Base-by-base conservation (phyloP, 2,888 invertebrate genomes). In the Morpho helenor region DNA sequence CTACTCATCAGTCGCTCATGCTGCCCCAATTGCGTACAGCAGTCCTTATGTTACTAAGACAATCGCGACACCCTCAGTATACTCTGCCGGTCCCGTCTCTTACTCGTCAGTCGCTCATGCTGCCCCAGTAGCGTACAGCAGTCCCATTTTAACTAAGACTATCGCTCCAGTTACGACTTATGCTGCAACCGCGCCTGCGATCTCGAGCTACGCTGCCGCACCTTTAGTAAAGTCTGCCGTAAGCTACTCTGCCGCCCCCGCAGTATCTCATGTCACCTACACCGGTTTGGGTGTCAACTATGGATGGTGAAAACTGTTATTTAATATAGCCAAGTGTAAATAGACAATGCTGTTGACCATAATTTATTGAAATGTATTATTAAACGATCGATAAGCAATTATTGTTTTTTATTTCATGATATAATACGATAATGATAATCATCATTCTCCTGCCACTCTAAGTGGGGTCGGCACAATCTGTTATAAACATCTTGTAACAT, bases 261-360 rank as follows among this genome's bases (percentile, higher is more conserved):
- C 74, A 3, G 93, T 93, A 23, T 93, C 94, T 52, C 94, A 94
- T 76, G 92, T 93, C 67, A 84, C 92, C 64, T 94, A 94, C 87
- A 82, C 92, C 61, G 93, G 94, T 57, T 87, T 92, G 51, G 94
- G 85, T 58, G 79, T 80, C 62, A 80, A 75, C 74, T 87, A 87
- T 69, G 87, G 85, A 54, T 87, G 87, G 87, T 87, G 74, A 78
- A 63, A 23, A 49, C 56, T 60, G 61, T 57, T 50, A 22, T 52
- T 45, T 49, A 48, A 16, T 52, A 44, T 40, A 41, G 44, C 46
- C 49, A 47, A 45, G 56, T 59, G 44, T 61, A 57, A 53, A 52
- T 59, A 54, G 8, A 47, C 45, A n/a, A 49, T 43, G 5, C 16
- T 22, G 50, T 45, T 54, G 43, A 50, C 23, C 43, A 44, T 59